Conservation (phyloP, 2,888 invertebrate species). For the Euspilapteryx auroguttella region DNA sequence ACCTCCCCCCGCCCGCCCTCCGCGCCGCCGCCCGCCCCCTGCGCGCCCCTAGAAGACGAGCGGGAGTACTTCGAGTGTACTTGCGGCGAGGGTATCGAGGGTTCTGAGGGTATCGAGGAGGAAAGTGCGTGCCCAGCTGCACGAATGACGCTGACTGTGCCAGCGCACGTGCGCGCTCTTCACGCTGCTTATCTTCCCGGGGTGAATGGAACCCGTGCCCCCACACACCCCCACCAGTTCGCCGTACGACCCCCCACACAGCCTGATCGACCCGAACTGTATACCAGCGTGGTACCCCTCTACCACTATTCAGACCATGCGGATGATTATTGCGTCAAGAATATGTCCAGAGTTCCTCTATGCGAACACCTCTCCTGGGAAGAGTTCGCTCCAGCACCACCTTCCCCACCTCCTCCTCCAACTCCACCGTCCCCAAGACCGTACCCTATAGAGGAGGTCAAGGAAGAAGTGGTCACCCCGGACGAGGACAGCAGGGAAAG, state of each 20-base stretch:
- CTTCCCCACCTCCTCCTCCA: conserved; percentile 29
- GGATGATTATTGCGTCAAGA: conserved; percentile 46
- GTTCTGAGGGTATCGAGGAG: too few relatives aligned
- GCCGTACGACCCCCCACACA: conserved; percentile 30
- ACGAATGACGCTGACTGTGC: conserved; percentile 30
- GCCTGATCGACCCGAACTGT: conserved; percentile 27
- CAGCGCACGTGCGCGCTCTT: conserved; percentile 50
- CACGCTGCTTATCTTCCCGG: conserved; percentile 59
- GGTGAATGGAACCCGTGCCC: conserved; percentile 63
- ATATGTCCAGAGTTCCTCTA: conserved; percentile 30
- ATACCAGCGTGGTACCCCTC: conserved; percentile 39
- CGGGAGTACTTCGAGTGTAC: conserved; percentile 25
- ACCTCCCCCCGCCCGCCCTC: conserved; percentile 7
- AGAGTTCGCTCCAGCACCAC: conserved; percentile 38
- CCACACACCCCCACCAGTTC: conserved; percentile 29
- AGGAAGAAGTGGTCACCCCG: conserved; percentile 9
- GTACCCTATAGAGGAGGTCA: conserved; percentile 20
- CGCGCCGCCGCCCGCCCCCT: conserved; percentile 11
- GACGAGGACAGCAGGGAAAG: conserved; percentile 8
- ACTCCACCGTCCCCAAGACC: conserved; percentile 30
- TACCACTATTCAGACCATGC: conserved; percentile 53
- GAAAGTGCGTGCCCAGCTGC: conserved; percentile 38
- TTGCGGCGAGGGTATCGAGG: conserved; percentile 24
- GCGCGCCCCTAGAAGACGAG: conserved; percentile 28
- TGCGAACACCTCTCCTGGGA: conserved; percentile 32